Conservation (phyloP, 2,888 invertebrate genomes). For the Portevinia maculata region DNA sequence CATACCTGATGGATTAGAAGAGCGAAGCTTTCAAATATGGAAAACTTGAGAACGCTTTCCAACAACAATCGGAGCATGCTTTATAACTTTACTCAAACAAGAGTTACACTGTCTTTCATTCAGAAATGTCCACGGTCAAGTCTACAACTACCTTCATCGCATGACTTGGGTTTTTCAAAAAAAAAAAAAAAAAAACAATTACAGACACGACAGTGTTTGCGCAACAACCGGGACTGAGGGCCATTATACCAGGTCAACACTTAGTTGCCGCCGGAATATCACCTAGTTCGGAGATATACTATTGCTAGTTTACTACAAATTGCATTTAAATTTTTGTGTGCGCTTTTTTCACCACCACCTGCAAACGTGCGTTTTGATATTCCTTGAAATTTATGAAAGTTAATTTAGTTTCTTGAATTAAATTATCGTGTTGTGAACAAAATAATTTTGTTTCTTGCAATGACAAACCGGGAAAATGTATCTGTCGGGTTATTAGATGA, state of each 20-base stretch:
- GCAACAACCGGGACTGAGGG: slow-evolving; percentile 63
- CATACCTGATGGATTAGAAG: slow-evolving; percentile 16
- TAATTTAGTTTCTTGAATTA: slow-evolving; percentile 5
- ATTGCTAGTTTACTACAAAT: slow-evolving; percentile 19
- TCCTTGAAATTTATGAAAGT: slow-evolving; percentile 3
- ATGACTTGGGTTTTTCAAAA: slow-evolving; percentile 47
- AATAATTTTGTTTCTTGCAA: background rate
- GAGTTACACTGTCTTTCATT: slow-evolving; percentile 68
- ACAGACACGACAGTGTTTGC: slow-evolving; percentile 63
- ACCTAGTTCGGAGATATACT: slow-evolving; percentile 53
- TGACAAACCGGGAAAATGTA: slow-evolving; percentile 8
- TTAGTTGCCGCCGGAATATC: slow-evolving; percentile 68
- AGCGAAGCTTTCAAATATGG: slow-evolving; percentile 32
- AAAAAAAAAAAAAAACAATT: slow-evolving; percentile 21
- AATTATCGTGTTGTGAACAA: background rate
- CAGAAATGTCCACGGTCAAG: slow-evolving; percentile 74
- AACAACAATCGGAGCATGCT: slow-evolving; percentile 52
- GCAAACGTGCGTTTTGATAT: background rate
- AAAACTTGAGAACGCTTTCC: slow-evolving; percentile 64
- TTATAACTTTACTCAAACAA: slow-evolving; percentile 48
- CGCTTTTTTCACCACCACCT: slow-evolving; percentile 18
- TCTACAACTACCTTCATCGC: slow-evolving; percentile 64
- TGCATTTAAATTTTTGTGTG: slow-evolving; percentile 16
- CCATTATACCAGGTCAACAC: slow-evolving; percentile 70
- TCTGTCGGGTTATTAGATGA: slow-evolving; percentile 7